Percentiles rank a stretch among this genome's conserved stretches.
phyloP scores from a whole-genome alignment of 1,140 invertebrate genomes.

The Monochamus saltuarius region DNA sequence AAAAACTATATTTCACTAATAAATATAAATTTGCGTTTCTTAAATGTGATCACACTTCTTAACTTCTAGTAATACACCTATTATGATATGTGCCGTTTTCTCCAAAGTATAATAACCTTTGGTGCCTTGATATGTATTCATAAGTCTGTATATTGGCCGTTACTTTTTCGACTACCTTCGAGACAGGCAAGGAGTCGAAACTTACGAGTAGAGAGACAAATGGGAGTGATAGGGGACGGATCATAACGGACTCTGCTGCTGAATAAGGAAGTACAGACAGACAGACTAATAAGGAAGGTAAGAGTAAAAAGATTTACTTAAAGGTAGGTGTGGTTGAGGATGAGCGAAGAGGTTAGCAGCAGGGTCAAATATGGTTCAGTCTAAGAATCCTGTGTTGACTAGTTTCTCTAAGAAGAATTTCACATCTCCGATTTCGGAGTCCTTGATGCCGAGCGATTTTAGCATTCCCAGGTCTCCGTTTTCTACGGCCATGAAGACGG shows the following conservation, averaged over 20 bases:
- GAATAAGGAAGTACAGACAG: constrained; percentile 25
- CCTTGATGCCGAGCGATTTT: constrained; percentile 91
- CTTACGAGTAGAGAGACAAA: constrained; percentile 1
- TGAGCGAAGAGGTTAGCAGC: constrained; percentile 50
- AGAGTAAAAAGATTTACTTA: constrained; percentile 49
- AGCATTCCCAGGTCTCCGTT: constrained; percentile 92
- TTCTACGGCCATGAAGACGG: constrained; percentile 95
- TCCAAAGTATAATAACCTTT: constrained; percentile 34
- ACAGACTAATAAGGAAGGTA: constrained; percentile 46
- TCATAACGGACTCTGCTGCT: constrained; percentile 50
- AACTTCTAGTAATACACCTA: constrained; percentile 33
- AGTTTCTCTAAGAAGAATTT: constrained; percentile 97
- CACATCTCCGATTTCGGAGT: constrained; percentile 93
- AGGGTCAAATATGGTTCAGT: constrained; percentile 69
- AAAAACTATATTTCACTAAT: constrained; percentile 10
- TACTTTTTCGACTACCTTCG: constrained; percentile 6
- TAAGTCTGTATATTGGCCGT: constrained; percentile 38
- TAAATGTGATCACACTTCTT: constrained; percentile 31
- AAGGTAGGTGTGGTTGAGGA: constrained; percentile 47
- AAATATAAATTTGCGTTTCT: constrained; percentile 26
- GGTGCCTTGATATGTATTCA: constrained; percentile 43
- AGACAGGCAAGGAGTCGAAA: constrained; percentile 11
- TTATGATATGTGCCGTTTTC: constrained; percentile 23
- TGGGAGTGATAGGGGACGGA: constrained; percentile 43
- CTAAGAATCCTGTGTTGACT: constrained; percentile 94